These are phyloP conservation scores for Setipinna tenuifilis DNA, from an alignment of 2,797 vertebrate species.

Conservation along the genomic window DNA sequence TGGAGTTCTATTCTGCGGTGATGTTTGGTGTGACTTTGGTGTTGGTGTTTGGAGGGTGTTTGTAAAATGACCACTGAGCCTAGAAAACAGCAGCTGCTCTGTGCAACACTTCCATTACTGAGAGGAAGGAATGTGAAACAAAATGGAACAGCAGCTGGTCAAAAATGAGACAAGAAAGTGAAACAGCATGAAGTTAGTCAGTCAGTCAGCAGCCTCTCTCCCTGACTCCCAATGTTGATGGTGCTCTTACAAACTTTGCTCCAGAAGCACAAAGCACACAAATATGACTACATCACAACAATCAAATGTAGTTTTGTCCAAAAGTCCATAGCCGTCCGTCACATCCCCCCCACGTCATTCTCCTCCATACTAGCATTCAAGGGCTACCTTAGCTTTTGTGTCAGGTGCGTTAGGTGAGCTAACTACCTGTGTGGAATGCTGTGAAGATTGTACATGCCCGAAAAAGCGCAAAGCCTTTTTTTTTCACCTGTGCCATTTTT, in stretches of 20 bases:
- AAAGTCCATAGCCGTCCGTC: not conserved
- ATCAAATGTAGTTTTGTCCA: constrained; percentile 3
- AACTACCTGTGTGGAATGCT: constrained; percentile 21
- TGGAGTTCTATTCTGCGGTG: not conserved
- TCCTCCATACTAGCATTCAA: constrained; percentile 28
- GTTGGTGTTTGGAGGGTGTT: not conserved
- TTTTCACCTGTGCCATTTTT: constrained; percentile 56
- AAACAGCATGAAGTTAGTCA: not conserved
- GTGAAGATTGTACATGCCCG: constrained; percentile 58
- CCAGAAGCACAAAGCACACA: not conserved
- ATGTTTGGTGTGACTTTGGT: not conserved
- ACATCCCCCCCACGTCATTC: not conserved
- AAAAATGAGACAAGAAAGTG: not conserved
- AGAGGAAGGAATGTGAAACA: not conserved
- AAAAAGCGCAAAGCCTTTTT: constrained; percentile 59
- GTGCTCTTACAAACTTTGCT: not conserved
- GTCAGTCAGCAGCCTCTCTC: not conserved
- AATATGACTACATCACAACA: not conserved
- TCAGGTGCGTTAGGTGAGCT: constrained; percentile 23
- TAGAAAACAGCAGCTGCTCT: not conserved
- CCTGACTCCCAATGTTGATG: not conserved
- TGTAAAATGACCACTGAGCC: not conserved
- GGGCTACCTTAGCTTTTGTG: constrained; percentile 33
- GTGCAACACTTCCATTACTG: not conserved
- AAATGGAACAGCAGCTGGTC: not conserved